Conservation (phyloP, 2,888 invertebrate species). For the Smittia aterrima region DNA sequence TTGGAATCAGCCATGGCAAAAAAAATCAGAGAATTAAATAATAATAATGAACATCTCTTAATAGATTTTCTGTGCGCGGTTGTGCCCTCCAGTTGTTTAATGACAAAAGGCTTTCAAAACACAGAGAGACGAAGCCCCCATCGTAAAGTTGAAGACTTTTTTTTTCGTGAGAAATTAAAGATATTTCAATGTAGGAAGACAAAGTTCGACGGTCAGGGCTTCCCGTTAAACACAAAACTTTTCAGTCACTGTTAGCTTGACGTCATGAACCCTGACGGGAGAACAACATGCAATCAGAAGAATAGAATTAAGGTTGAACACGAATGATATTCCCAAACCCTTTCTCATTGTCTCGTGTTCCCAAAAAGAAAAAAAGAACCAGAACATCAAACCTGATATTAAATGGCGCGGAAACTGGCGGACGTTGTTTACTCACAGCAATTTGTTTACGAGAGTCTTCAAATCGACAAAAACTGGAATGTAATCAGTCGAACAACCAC, state of each 20-base stretch:
- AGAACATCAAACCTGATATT: neutral
- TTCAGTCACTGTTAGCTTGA: too few species aligned
- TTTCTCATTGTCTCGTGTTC: neutral
- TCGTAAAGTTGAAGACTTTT: neutral
- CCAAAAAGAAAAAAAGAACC: neutral
- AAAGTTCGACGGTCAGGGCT: neutral
- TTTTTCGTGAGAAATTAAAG: conserved; percentile 24
- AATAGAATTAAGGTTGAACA: conserved; percentile 3
- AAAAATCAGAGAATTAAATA: neutral
- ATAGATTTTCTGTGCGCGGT: conserved; percentile 3
- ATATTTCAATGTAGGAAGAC: neutral
- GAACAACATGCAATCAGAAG: neutral
- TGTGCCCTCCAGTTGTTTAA: conserved; percentile 4
- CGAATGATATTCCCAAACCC: neutral
- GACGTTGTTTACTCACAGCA: neutral
- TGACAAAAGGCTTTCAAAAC: conserved; percentile 15
- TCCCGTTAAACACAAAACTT: neutral
- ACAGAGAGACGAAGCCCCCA: neutral
- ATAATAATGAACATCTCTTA: neutral
- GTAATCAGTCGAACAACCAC: too few species aligned
- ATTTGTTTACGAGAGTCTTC: too few species aligned
- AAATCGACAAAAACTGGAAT: too few species aligned
- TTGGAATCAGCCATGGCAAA: neutral
- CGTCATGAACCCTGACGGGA: neutral
- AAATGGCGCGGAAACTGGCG: neutral